Base-by-base conservation (phyloP, 2,113 vertebrate genomes). In the Gobius niger region DNA sequence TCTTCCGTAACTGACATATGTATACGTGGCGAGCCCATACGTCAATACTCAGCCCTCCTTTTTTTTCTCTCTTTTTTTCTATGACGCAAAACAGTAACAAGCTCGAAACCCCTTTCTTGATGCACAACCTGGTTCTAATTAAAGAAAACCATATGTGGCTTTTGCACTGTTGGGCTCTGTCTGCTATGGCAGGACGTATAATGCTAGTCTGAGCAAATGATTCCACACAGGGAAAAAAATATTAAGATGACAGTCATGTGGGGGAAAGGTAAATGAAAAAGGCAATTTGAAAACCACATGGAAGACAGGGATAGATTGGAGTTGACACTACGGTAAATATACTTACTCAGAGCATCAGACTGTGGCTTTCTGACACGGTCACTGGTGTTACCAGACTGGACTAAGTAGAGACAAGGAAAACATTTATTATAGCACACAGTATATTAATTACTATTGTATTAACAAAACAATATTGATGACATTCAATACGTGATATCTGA, bases 301-400 rank as follows among this genome's bases (percentile, higher is more conserved):
- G 47, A 70, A 15, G 54, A 71, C 19, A 52, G 10, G 57, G 44
- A 77, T 42, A 68, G 18, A 70, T 79, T 82, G 72, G 75, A 70
- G 71, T 65, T 68, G 77, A 83, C 75, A 69, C 44, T 10, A 67
- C 47, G 44, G 60, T 69, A 85, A 88, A 82, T 77, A 85, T 78
- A 93, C 93, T 94, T 82, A 94, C 93, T 93, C 78, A 91, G 70
- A 75, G 87, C 83, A 42, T 90, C 84, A 54, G 79, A 54, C 68
- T 70, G 81, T 63, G 93, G 91, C 83, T 65, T 93, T 77, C 72
- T 91, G 65, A 67, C 82, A 63, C 72, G 83, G 78, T 68, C 90
- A 18, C 65, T 91, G 18, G 81, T 82, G 84, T 91, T 91, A 83
- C 90, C 87, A 76, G 93, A 90, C 78, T 94, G 92, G 76, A 94